These are phyloP conservation scores for Setophaga kirtlandii DNA, from an alignment of 2,113 vertebrate genomes.

Conservation along the genomic window DNA sequence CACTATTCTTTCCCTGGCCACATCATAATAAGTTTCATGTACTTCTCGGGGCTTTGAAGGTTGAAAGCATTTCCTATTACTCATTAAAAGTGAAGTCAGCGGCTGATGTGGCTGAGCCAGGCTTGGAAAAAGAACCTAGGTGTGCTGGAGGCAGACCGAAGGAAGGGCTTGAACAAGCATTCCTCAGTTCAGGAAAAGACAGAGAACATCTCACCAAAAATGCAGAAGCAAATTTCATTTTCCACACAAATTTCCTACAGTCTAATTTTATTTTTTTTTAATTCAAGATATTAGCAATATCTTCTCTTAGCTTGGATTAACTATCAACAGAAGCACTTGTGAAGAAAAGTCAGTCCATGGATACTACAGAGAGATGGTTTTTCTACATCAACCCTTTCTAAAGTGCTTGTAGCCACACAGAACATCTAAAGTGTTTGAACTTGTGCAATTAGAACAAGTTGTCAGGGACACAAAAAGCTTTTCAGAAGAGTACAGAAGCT, in stretches of 20 bases:
- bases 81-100: slow-evolving; percentile 50
- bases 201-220: background rate
- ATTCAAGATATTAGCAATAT: background rate
- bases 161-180: slow-evolving; percentile 35
- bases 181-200: background rate
- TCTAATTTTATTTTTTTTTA: background rate
- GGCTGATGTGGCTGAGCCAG: background rate
- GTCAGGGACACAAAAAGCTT: slow-evolving; percentile 76
- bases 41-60: slow-evolving; percentile 29
- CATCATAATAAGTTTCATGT: slow-evolving; percentile 48
- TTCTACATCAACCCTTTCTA: slow-evolving; percentile 65
- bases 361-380: slow-evolving; percentile 52
- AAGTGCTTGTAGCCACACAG: slow-evolving; percentile 62
- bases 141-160: slow-evolving; percentile 14
- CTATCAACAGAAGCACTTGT: slow-evolving; percentile 35
- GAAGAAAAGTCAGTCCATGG: slow-evolving; percentile 10
- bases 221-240: background rate
- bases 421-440: slow-evolving; percentile 72
- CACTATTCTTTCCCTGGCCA: slow-evolving; percentile 23
- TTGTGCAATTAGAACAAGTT: slow-evolving; percentile 75
- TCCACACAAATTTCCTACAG: background rate
- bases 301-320: background rate
- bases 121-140: slow-evolving; percentile 34
- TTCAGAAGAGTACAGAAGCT: slow-evolving; percentile 71
- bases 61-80: slow-evolving; percentile 54